phyloP scores from a whole-genome alignment of 2,113 vertebrate genomes.

The Fregetta grallaria region DNA sequence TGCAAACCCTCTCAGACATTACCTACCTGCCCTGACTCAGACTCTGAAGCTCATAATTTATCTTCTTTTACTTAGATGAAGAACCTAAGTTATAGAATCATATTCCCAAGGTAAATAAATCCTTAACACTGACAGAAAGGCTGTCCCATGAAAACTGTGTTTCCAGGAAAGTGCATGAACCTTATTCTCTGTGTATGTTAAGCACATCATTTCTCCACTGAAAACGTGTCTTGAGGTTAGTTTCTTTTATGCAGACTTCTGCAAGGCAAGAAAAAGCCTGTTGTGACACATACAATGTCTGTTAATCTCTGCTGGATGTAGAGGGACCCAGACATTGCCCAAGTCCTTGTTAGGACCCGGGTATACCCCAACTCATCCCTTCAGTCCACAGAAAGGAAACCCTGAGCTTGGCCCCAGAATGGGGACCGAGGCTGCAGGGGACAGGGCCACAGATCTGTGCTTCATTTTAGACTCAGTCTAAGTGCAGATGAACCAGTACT shows the following conservation, averaged over 20 bases:
- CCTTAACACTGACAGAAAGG: background rate
- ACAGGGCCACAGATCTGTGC: background rate
- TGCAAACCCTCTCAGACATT: background rate
- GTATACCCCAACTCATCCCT: rapidly evolving
- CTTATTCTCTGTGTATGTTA: background rate
- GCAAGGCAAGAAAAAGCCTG: background rate
- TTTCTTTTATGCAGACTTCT: background rate
- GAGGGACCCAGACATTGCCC: background rate
- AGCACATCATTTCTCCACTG: background rate
- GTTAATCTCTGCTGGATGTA: background rate
- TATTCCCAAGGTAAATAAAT: background rate
- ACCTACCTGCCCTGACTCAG: background rate
- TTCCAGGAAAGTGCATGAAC: background rate
- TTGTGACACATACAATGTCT: background rate
- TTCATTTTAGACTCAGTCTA: background rate
- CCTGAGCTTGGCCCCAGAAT: background rate
- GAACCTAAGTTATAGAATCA: background rate
- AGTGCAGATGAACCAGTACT: background rate
- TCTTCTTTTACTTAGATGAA: background rate
- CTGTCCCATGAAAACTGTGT: background rate
- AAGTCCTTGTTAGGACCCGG: rapidly evolving
- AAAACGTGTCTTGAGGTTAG: background rate
- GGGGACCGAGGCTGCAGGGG: background rate
- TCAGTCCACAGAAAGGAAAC: background rate
- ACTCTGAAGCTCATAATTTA: background rate